Evolutionary conservation across 2,113 vertebrate genomes (phyloP).

Genomic region (Ctenodactylus gundi): DNA sequence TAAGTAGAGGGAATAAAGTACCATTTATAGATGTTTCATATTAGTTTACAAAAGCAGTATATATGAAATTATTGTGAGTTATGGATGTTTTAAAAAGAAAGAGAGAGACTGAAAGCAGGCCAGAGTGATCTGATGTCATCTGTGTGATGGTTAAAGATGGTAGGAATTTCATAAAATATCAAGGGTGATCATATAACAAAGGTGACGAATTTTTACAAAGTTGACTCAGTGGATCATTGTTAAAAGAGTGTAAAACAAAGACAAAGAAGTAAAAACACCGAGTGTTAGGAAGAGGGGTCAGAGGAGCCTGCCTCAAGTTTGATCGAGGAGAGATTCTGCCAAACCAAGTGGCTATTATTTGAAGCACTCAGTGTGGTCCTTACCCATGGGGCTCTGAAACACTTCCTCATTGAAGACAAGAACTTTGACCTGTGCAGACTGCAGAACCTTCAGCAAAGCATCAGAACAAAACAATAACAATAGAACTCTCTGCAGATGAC

Average conservation of each 20-base stretch:
- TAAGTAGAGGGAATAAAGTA: not conserved
- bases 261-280: not conserved
- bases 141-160: not conserved
- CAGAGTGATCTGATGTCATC: not conserved
- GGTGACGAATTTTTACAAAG: not conserved
- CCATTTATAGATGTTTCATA: not conserved
- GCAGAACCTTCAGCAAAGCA: not conserved
- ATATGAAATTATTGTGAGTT: not conserved
- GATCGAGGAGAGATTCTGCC: not conserved
- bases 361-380: not conserved
- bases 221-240: not conserved
- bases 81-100: slow-evolving; percentile 11
- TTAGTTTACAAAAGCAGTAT: not conserved
- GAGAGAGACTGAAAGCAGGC: not conserved
- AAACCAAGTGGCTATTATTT: not conserved
- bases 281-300: not conserved
- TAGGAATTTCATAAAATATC: not conserved
- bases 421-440: not conserved
- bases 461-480: slow-evolving; percentile 8
- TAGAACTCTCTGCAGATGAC: not conserved
- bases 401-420: not conserved
- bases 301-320: not conserved
- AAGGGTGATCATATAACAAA: not conserved
- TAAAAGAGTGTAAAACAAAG: not conserved
- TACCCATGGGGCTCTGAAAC: not conserved